phyloP scores from a whole-genome alignment of 2,797 vertebrate species.

The Sebastes nivosus region DNA sequence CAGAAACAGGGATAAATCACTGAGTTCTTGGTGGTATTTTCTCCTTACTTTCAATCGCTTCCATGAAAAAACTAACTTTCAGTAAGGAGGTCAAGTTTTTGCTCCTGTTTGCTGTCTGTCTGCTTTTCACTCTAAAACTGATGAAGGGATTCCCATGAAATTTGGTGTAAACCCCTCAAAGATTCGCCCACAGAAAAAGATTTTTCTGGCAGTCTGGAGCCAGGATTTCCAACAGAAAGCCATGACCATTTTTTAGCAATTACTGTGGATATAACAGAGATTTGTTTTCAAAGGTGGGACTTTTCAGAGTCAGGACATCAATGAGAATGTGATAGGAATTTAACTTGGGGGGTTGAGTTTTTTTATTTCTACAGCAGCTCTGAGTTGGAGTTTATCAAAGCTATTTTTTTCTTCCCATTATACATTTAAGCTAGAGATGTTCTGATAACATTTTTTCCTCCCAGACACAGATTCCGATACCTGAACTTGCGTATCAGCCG shows the following conservation, averaged over 20 bases:
- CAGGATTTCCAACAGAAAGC: neutral
- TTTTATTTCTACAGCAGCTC: neutral
- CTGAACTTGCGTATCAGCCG: no score
- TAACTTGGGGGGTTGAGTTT: no score
- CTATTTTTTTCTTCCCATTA: no score
- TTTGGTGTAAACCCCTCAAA: neutral
- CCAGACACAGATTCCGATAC: no score
- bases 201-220: conserved; percentile 3
- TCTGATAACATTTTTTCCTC: no score
- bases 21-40: neutral
- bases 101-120: neutral
- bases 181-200: neutral
- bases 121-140: neutral
- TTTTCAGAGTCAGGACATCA: neutral
- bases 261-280: conserved; percentile 9
- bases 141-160: conserved; percentile 15
- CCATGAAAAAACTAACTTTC: neutral
- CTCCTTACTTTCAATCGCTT: neutral
- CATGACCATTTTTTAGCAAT: conserved; percentile 1
- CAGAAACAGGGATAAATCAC: neutral
- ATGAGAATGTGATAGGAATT: neutral
- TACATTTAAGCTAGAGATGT: no score
- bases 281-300: neutral
- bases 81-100: neutral
- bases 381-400: neutral